Evolutionary conservation across 2,113 vertebrate species (phyloP), one percentile per base, ranked within the genome.

Genomic region (Capreolus pygargus): DNA sequence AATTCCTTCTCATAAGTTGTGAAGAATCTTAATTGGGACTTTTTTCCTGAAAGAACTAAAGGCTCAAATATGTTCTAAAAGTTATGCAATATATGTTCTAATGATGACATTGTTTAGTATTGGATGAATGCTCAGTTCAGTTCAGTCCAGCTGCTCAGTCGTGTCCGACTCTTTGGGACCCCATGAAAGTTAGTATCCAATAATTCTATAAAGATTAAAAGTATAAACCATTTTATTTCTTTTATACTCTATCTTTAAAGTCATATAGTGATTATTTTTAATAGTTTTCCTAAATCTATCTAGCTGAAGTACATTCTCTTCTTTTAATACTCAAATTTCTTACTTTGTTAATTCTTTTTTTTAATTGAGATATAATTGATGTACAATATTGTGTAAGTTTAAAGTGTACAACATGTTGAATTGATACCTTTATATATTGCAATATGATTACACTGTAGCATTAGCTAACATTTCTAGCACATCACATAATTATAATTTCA

Each of bases 321-420:
- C 83, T 91, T 39, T 86, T 79, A 93, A 60, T 21, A 58, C 7
- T 58, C 43, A 43, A 84, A 95, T 93, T 89, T 92, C 33, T 92
- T 94, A 79, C 47, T 95, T 94, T 79, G n/a, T 83, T 83, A 87
- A 70, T 61, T 67, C 36, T 92, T 84, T 95, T 78, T 79, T 83
- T 7, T 14, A 83, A 78, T 86, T 79, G 67, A 61, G 14, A 45
- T 28, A 28, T 79, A 55, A 13, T 17, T 91, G 23, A 78, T 21
- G 55, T 64, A 60, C 7, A 55, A 45, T 25, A 91, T 55, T 67
- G 57, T 81, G 5, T 81, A 91, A 55, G 23, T 81, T 81, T 67
- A 86, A 86, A 50, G 57, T 81, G 3, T 61, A 60, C 54, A 61
- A 78, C 33, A 47, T 93, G 36, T 64, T 79, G 57, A 54, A 91